These are phyloP conservation scores for Apomyelois bistriatella DNA, from an alignment of 2,888 invertebrate species.

Conservation along the genomic window DNA sequence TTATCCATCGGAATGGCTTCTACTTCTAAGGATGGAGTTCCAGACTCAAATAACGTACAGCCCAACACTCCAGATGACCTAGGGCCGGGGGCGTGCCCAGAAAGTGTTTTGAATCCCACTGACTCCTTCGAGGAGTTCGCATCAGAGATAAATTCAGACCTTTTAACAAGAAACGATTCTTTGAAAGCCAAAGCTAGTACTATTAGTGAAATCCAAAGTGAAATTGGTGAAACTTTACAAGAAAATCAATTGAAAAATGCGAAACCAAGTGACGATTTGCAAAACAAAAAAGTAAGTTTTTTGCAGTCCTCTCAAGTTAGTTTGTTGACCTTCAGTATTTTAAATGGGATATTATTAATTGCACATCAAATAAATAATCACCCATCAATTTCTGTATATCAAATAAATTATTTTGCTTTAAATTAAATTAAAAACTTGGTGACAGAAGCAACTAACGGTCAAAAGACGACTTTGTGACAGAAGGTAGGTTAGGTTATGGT, in stretches of 20 bases:
- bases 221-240: conserved; percentile 59
- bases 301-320: background rate
- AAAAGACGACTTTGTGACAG: too few species aligned
- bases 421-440: too few species aligned
- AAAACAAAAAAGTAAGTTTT: conserved; percentile 56
- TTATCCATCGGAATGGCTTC: conserved; percentile 53
- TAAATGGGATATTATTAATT: too few species aligned
- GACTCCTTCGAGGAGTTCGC: conserved; percentile 86
- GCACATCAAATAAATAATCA: too few species aligned
- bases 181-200: conserved; percentile 78
- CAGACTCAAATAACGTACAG: conserved; percentile 29
- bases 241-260: conserved; percentile 45
- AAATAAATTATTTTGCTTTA: too few species aligned
- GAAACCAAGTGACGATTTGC: conserved; percentile 64
- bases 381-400: too few species aligned
- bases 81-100: conserved; percentile 73
- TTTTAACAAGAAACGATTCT: conserved; percentile 76
- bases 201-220: conserved; percentile 80
- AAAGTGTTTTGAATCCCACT: conserved; percentile 85
- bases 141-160: conserved; percentile 82
- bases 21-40: conserved; percentile 52
- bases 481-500: too few species aligned
- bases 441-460: too few species aligned
- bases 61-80: conserved; percentile 48
- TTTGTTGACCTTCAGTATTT: background rate